Evolutionary conservation across 2,113 vertebrate species (phyloP).

Genomic region (Polypterus senegalus): DNA sequence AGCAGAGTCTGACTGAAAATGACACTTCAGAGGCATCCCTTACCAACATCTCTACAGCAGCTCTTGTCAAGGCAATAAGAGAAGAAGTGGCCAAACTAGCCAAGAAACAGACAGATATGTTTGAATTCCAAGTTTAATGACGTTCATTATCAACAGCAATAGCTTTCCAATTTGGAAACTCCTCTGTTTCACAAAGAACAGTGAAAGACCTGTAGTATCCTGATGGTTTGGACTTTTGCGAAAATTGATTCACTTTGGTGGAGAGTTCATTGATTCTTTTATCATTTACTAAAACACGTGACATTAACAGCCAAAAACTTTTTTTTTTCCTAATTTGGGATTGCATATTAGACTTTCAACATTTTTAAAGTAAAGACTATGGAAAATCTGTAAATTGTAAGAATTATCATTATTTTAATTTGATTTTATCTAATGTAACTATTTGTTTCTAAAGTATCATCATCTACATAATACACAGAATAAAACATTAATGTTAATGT

Average conservation of each 20-base stretch:
- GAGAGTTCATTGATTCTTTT: too few species aligned
- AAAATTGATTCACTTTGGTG: not conserved
- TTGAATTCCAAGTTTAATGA: slow-evolving; percentile 78
- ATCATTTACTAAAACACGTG: too few species aligned
- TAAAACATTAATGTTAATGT: too few species aligned
- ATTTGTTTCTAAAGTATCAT: too few species aligned
- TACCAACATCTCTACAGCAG: slow-evolving; percentile 87
- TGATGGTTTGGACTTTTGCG: not conserved
- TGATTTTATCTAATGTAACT: too few species aligned
- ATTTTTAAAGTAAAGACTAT: too few species aligned
- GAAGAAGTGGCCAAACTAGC: slow-evolving; percentile 95
- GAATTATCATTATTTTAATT: too few species aligned
- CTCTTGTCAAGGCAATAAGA: slow-evolving; percentile 86
- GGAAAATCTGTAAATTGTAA: too few species aligned
- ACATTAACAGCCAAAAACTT: too few species aligned
- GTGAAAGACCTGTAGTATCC: not conserved
- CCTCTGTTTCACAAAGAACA: not conserved
- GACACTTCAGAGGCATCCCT: slow-evolving; percentile 62
- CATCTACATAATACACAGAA: too few species aligned
- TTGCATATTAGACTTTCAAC: too few species aligned
- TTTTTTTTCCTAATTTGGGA: too few species aligned
- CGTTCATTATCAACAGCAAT: not conserved
- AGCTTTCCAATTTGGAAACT: not conserved
- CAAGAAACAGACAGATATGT: slow-evolving; percentile 92
- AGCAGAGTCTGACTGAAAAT: slow-evolving; percentile 71